Conservation (phyloP, 2,888 invertebrate species). For the Pachycephus smyrnensis region DNA sequence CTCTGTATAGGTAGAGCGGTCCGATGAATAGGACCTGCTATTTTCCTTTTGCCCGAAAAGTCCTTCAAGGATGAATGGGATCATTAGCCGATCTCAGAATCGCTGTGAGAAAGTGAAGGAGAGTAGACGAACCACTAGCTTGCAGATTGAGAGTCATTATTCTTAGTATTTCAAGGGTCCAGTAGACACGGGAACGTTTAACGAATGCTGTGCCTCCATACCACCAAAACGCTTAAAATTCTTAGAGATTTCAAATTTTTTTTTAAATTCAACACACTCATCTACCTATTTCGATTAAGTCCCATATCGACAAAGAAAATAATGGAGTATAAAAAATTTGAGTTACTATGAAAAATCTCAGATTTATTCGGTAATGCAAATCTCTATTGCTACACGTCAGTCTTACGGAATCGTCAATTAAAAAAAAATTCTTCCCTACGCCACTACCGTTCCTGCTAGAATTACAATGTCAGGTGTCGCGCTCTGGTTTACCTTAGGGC, state of each 20-base stretch:
- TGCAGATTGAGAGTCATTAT: conserved; percentile 45
- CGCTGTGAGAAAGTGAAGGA: conserved; percentile 37
- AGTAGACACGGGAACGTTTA: background rate
- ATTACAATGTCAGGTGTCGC: background rate
- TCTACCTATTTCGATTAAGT: too few species aligned
- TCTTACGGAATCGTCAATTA: background rate
- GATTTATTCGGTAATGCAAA: background rate
- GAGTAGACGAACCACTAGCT: conserved; percentile 8
- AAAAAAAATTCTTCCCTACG: background rate
- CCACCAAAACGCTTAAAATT: background rate
- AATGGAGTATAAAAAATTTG: background rate
- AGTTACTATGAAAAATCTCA: background rate
- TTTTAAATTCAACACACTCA: too few species aligned
- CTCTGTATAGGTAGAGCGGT: conserved; percentile 32
- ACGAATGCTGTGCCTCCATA: background rate
- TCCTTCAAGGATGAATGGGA: conserved; percentile 51
- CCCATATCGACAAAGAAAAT: too few species aligned
- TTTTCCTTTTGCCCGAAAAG: conserved; percentile 42
- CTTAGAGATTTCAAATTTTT: too few species aligned
- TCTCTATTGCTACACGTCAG: background rate
- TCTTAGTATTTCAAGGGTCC: conserved; percentile 35
- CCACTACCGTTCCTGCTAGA: background rate
- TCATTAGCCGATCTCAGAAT: conserved; percentile 46
- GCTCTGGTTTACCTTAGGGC: background rate
- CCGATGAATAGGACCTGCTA: conserved; percentile 49